A percentile compares a stretch with the other conserved stretches of the same genome.
Conservation (phyloP, 2,888 invertebrate genomes). For the Drosophila antonietae region DNA sequence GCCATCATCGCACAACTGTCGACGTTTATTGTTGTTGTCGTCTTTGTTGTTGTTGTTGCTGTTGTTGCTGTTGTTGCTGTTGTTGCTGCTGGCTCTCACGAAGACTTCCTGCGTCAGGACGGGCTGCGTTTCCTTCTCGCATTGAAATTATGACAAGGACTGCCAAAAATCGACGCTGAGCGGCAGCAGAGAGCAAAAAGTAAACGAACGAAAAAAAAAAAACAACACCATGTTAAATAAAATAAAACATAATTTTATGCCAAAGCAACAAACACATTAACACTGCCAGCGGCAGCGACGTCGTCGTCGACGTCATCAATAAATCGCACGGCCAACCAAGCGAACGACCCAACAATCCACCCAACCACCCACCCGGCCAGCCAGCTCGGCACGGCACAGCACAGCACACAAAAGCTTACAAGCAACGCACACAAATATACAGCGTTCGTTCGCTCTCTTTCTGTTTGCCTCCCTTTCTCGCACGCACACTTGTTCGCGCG, state of each 20-base stretch:
- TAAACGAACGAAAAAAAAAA: constrained; percentile 10
- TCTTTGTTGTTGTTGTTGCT: constrained; percentile 7
- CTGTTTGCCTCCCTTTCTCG: not conserved
- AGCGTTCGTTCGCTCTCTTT: constrained; percentile 11
- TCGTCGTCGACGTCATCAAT: constrained; percentile 77
- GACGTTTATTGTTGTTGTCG: constrained; percentile 51
- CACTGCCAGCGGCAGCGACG: constrained; percentile 57
- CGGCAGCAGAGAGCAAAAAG: constrained; percentile 29
- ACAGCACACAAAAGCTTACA: constrained; percentile 68
- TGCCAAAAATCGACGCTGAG: constrained; percentile 64
- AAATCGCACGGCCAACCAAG: constrained; percentile 73
- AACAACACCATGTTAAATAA: constrained; percentile 74
- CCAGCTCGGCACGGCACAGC: constrained; percentile 48
- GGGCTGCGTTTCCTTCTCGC: constrained; percentile 53
- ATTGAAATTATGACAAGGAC: constrained; percentile 77
- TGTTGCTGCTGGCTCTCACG: constrained; percentile 45
- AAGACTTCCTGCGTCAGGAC: constrained; percentile 70
- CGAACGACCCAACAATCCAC: constrained; percentile 46
- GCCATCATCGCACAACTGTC: constrained; percentile 72
- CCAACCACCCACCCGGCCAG: constrained; percentile 48
- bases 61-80: constrained; percentile 23
- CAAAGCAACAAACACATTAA: constrained; percentile 79
- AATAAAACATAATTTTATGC: constrained; percentile 81
- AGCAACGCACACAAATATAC: constrained; percentile 42
- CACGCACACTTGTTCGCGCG: constrained; percentile 16